Evolutionary conservation across 2,797 vertebrate genomes (phyloP).

Genomic region (Orientallactaga sibirica): DNA sequence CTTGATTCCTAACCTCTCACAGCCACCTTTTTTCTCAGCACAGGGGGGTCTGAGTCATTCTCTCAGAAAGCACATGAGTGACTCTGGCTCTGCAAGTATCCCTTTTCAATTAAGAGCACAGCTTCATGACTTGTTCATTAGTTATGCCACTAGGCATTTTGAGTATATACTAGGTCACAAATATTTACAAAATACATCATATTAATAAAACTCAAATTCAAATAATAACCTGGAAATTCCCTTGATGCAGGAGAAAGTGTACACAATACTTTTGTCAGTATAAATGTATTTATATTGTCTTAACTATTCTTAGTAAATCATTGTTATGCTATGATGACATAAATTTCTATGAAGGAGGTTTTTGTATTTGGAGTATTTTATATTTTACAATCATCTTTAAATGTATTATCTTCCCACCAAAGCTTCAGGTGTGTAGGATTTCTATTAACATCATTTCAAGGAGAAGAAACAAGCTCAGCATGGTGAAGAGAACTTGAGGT

Average conservation of each 20-base stretch:
- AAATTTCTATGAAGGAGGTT: not conserved
- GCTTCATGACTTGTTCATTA: constrained; percentile 31
- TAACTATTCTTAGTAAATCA: constrained; percentile 3
- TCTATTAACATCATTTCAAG: not conserved
- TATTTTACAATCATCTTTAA: constrained; percentile 7
- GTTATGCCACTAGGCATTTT: constrained; percentile 14
- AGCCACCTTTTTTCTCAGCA: not conserved
- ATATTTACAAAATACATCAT: not conserved
- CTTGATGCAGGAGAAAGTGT: not conserved
- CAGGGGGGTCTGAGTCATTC: not conserved
- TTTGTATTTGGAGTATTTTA: not conserved
- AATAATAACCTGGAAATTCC: constrained; percentile 25
- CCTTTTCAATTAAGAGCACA: constrained; percentile 2
- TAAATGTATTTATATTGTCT: constrained; percentile 8
- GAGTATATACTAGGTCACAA: not conserved
- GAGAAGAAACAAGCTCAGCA: not conserved
- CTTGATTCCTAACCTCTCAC: not conserved
- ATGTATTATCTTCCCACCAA: not conserved
- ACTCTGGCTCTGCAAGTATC: not conserved
- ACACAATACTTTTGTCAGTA: not conserved
- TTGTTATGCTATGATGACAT: not conserved
- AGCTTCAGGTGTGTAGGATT: not conserved
- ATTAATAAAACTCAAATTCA: not conserved
- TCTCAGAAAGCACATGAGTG: not conserved
- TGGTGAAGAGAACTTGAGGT: not conserved